Conservation (phyloP, 2,888 invertebrate genomes). For the Sepiola atlantica region DNA sequence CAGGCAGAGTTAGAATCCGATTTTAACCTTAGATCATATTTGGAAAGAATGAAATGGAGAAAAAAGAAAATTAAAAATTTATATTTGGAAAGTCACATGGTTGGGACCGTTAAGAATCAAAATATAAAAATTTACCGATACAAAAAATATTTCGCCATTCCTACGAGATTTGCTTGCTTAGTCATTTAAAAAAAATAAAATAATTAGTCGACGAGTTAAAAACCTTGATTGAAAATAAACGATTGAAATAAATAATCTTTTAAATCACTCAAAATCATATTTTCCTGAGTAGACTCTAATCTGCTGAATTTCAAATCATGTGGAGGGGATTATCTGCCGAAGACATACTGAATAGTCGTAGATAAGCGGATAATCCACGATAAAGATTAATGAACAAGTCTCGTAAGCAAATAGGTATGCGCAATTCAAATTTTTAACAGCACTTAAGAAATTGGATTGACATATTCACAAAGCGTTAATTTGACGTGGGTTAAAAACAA, state of each 20-base stretch:
- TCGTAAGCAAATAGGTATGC: not conserved
- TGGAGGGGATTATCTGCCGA: not conserved
- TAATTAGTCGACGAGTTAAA: not conserved
- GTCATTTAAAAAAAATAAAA: too few species aligned
- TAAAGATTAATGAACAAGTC: not conserved
- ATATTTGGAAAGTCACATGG: too few species aligned
- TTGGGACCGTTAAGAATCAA: too few species aligned
- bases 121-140: too few species aligned
- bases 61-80: too few species aligned
- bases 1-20: too few species aligned
- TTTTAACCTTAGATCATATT: too few species aligned
- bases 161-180: not conserved
- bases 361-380: not conserved
- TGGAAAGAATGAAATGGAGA: too few species aligned
- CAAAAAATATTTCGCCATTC: too few species aligned
- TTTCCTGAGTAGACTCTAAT: not conserved
- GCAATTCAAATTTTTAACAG: not conserved
- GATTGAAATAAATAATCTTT: not conserved
- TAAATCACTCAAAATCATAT: not conserved
- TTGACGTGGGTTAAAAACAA: not conserved
- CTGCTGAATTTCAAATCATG: not conserved
- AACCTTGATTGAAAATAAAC: not conserved
- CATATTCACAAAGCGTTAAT: not conserved
- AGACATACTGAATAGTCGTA: not conserved
- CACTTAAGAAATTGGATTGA: not conserved